phyloP scores from a whole-genome alignment of 2,797 vertebrate genomes.

The Falco cherrug region DNA sequence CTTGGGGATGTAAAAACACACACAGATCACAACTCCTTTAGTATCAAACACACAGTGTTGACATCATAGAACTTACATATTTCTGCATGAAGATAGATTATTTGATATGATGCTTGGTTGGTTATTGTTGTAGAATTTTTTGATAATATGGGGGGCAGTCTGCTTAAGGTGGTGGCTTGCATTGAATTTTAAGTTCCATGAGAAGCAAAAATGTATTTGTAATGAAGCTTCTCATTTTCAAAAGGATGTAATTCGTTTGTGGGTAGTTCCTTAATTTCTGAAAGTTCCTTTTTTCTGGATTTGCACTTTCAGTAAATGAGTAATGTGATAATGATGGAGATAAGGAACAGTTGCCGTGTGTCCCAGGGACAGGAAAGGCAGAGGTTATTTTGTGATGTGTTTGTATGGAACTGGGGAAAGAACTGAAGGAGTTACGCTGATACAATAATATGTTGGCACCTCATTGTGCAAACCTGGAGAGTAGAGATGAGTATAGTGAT shows the following conservation, averaged over 20 bases:
- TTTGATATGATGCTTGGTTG: not conserved
- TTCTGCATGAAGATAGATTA: not conserved
- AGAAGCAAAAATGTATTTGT: not conserved
- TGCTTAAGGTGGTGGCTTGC: not conserved
- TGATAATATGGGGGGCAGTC: not conserved
- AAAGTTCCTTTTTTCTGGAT: not conserved
- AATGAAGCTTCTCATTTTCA: not conserved
- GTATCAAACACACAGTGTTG: not conserved
- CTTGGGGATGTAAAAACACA: not conserved
- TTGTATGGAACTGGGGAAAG: not conserved
- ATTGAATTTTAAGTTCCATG: not conserved
- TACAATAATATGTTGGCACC: not conserved
- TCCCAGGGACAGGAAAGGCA: not conserved
- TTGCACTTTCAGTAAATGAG: not conserved
- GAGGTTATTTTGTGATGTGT: not conserved
- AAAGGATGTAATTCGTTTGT: not conserved
- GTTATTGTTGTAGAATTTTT: not conserved
- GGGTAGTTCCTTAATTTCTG: conserved; percentile 12
- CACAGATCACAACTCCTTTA: not conserved
- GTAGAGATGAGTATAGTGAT: not conserved
- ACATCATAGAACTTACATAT: not conserved
- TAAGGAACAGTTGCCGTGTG: not conserved
- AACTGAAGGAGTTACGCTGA: not conserved
- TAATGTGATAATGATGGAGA: not conserved
- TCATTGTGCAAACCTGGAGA: not conserved